Conservation (phyloP, 1,140 invertebrate genomes). For the Hycleus phaleratus region DNA sequence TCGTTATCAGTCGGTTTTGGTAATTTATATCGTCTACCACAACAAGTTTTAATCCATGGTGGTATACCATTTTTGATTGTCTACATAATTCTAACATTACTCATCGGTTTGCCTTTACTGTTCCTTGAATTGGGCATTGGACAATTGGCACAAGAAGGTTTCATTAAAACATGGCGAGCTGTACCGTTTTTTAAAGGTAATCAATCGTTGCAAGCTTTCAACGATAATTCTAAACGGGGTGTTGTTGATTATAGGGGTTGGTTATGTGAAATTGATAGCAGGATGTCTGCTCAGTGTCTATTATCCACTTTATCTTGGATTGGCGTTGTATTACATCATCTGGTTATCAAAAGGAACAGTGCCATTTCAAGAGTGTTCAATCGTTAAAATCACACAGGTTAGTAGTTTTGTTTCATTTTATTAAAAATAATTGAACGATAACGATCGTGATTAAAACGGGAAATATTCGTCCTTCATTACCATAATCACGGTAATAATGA, state of each 20-base stretch:
- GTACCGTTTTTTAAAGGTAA: constrained; percentile 72
- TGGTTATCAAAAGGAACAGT: constrained; percentile 46
- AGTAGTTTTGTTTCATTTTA: constrained; percentile 16
- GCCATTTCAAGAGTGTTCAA: constrained; percentile 45
- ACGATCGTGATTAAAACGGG: too few species aligned
- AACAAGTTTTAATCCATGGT: constrained; percentile 45
- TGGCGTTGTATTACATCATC: constrained; percentile 46
- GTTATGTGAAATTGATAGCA: constrained; percentile 47
- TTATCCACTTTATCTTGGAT: constrained; percentile 46
- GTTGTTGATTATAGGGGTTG: constrained; percentile 46
- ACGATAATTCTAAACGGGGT: too few species aligned
- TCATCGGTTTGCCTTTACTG: constrained; percentile 63
- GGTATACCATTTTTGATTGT: constrained; percentile 59
- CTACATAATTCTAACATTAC: constrained; percentile 53
- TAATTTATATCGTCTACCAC: constrained; percentile 47
- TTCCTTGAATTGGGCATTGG: constrained; percentile 71
- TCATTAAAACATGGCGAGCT: constrained; percentile 70
- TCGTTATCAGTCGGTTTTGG: constrained; percentile 46
- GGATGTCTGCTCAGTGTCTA: constrained; percentile 45
- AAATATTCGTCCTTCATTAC: too few species aligned
- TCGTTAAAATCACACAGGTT: constrained; percentile 35
- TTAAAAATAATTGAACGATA: neutral
- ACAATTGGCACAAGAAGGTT: constrained; percentile 68
- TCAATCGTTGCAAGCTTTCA: neutral
- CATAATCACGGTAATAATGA: too few species aligned